Evolutionary conservation across 2,113 vertebrate species (phyloP).

Genomic region (Dipodomys ordii): DNA sequence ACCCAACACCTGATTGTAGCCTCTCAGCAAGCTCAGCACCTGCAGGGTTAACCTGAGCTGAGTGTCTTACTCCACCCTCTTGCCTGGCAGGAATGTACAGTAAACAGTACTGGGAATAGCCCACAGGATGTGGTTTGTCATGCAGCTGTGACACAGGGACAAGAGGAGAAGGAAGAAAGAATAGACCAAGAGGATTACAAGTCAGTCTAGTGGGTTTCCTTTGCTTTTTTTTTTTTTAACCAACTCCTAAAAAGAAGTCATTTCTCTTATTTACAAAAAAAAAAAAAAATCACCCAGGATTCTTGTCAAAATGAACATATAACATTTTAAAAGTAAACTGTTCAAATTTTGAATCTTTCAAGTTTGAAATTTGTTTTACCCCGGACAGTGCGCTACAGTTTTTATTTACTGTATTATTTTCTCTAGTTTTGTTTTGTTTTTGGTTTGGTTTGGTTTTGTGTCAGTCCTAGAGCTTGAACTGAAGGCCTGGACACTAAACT

Average conservation of each 20-base stretch:
- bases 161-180: not conserved
- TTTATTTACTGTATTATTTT: no score
- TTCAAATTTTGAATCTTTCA: constrained; percentile 38
- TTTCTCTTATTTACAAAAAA: not conserved
- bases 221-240: no score
- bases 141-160: not conserved
- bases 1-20: not conserved
- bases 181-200: not conserved
- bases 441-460: no score
- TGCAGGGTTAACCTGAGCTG: not conserved
- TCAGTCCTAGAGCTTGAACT: no score
- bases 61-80: not conserved
- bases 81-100: not conserved
- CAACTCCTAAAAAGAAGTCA: not conserved
- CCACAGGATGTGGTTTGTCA: not conserved
- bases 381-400: not conserved
- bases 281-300: not conserved
- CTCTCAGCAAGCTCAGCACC: not conserved
- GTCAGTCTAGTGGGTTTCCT: not conserved
- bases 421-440: no score
- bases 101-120: not conserved
- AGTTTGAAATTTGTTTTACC: not conserved
- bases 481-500: no score
- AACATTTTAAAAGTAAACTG: constrained; percentile 6
- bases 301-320: not conserved